Evolutionary conservation across 2,888 invertebrate species (phyloP).

Genomic region (Crocallis elinguaria): DNA sequence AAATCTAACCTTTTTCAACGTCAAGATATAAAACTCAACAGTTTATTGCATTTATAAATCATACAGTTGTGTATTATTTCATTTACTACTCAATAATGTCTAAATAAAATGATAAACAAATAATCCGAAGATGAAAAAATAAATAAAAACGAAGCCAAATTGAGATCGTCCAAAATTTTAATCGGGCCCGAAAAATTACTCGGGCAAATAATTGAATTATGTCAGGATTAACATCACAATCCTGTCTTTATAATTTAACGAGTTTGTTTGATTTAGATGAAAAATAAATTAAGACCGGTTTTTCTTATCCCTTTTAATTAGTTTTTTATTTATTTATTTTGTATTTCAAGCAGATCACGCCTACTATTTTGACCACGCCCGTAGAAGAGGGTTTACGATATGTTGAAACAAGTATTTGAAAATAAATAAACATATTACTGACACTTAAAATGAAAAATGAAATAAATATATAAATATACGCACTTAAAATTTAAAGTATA

Average conservation of each 20-base stretch:
- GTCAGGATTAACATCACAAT: slow-evolving; percentile 25
- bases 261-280: slow-evolving; percentile 20
- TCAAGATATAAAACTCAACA: background rate
- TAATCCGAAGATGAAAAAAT: background rate
- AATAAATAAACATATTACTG: no score
- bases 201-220: slow-evolving; percentile 29
- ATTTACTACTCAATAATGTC: no score
- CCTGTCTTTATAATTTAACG: slow-evolving; percentile 22
- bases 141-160: slow-evolving; percentile 9
- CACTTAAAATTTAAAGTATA: no score
- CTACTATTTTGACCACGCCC: no score
- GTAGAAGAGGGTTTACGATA: no score
- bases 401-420: no score
- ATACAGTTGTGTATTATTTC: no score
- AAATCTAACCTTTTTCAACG: background rate
- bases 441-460: no score
- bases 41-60: no score
- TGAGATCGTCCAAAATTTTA: slow-evolving; percentile 6
- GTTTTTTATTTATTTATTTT: no score
- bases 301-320: background rate
- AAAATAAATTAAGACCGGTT: slow-evolving; percentile 2
- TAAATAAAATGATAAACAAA: background rate
- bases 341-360: no score
- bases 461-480: no score
- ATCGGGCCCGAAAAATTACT: slow-evolving; percentile 20